Conservation (phyloP, 1,140 invertebrate genomes). For the Pseudomyrmex gracilis region DNA sequence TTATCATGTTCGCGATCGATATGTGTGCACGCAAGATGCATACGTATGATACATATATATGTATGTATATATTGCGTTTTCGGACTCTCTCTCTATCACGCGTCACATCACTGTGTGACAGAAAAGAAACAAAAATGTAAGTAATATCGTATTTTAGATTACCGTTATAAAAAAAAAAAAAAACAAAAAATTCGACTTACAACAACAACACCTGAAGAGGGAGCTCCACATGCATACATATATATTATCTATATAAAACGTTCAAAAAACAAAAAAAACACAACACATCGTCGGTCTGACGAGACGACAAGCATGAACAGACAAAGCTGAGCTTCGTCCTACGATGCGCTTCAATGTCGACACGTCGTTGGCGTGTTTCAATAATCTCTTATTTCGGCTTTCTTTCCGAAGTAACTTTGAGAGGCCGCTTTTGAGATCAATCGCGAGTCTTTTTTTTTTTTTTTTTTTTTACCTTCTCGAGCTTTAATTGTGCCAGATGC, state of each 20-base stretch:
- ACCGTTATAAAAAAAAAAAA: constrained; percentile 77
- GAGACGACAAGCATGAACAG: constrained; percentile 65
- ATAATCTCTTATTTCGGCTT: background rate
- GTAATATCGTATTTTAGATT: constrained; percentile 84
- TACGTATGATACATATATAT: constrained; percentile 46
- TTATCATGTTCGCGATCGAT: constrained; percentile 57
- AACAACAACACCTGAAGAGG: constrained; percentile 63
- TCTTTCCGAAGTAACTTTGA: constrained; percentile 48
- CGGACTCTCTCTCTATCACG: constrained; percentile 78
- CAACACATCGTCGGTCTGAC: constrained; percentile 66
- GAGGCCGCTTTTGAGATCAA: too few species aligned
- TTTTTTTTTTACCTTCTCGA: constrained; percentile 19
- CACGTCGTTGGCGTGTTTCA: background rate
- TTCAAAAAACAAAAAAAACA: constrained; percentile 6
- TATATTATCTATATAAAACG: constrained; percentile 23
- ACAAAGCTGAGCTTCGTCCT: constrained; percentile 73
- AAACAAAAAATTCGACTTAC: constrained; percentile 54
- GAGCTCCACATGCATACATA: constrained; percentile 69
- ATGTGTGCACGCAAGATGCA: constrained; percentile 27
- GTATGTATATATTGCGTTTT: constrained; percentile 75
- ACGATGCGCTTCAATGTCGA: constrained; percentile 65
- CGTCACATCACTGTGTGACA: constrained; percentile 78
- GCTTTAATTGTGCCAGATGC: background rate
- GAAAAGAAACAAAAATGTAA: constrained; percentile 73
- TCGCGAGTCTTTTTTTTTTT: too few species aligned